A percentile compares a stretch with the other conserved stretches of the same genome.
Evolutionary conservation across 2,113 vertebrate genomes (phyloP).

Genomic region (Indicator indicator): DNA sequence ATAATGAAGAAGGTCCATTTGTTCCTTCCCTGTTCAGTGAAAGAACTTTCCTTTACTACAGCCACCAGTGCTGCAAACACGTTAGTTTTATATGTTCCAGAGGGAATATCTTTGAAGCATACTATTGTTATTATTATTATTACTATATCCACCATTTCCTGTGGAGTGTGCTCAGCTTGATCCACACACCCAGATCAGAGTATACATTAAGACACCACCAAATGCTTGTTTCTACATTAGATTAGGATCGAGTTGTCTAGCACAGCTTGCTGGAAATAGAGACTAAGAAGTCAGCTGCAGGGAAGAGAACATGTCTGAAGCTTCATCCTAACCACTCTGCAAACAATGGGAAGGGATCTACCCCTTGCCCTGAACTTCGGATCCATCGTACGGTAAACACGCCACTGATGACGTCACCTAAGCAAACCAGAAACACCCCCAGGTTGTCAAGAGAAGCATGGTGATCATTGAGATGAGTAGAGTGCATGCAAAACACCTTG

Average conservation of each 20-base stretch:
- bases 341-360: not conserved
- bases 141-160: not conserved
- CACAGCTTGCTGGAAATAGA: not conserved
- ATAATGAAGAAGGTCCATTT: not conserved
- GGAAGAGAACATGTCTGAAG: not conserved
- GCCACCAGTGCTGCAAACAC: not conserved
- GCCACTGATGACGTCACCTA: not conserved
- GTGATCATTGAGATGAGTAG: rapidly evolving
- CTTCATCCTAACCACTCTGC: not conserved
- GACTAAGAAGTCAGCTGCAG: rapidly evolving
- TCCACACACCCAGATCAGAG: not conserved
- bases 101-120: not conserved
- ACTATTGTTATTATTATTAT: not conserved
- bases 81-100: not conserved
- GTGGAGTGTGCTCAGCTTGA: not conserved
- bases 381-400: not conserved
- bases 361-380: not conserved
- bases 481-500: not conserved
- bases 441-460: not conserved
- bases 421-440: not conserved
- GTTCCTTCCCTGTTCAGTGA: not conserved
- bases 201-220: not conserved
- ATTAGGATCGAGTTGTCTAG: not conserved
- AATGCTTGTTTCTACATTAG: not conserved
- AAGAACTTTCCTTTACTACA: not conserved